Base-by-base conservation (phyloP, 2,888 invertebrate species). In the Scaptomyza reducta region DNA sequence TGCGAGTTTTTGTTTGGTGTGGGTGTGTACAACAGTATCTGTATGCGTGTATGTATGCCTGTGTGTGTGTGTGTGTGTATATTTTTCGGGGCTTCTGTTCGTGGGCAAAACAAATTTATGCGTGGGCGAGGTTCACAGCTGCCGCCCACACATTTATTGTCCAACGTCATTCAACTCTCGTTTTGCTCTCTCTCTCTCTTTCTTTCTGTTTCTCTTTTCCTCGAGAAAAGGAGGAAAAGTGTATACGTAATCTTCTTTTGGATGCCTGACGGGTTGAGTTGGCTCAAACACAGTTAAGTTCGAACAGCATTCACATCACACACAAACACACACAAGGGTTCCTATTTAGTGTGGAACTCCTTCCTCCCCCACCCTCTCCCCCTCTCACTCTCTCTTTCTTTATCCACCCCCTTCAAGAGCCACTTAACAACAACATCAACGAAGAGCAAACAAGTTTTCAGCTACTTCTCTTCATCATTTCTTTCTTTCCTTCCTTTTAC, bases 71-170 rank as follows among this genome's bases (percentile, higher is more conserved):
- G 14, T 16, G 35, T 35, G 35, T 35, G n/a, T 35, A n/a, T 14
- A 4, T 14, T 14, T 27, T 45, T 58, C 44, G 10, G 40, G 55
- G 57, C 33, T 47, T 31, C 44, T 57, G 56, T 42, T 42, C 33
- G 31, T 31, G 63, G 63, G 61, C 67, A 77, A 77, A 75, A 75
- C 65, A 75, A 74, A 65, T 70, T 77, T 65, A 53, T 74, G 70
- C 74, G 75, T 75, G 65, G 75, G 78, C 62, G 75, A 75, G 75
- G 78, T 64, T 77, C 74, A 73, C 29, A 40, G 58, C 29, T 11
- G 41, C 44, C 60, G n/a, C 45, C 49, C 56, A 54, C 67, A 40
- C 38, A 40, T 35, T 58, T 33, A 9, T 18, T 35, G n/a, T 29
- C 14, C 10, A 46, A 22, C 38, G 22, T 51, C 25, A 50, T 68